Conservation (phyloP, 1,140 invertebrate species). For the Spodoptera frugiperda region DNA sequence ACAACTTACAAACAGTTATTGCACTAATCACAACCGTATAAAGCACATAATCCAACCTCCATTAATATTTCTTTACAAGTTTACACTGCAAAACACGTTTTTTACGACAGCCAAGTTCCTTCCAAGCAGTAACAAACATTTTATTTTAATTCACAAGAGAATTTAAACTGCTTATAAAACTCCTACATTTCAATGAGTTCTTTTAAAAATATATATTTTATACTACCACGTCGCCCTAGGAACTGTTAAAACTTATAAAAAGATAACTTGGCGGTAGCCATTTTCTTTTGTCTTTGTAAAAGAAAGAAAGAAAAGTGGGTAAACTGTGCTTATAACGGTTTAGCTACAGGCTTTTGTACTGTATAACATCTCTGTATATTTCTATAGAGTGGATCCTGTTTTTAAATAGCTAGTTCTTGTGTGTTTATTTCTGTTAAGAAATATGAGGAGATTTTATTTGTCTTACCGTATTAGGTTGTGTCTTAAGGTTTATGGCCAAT, state of each 20-base stretch:
- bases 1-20: too few species aligned
- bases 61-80: too few species aligned
- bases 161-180: background rate
- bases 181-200: background rate
- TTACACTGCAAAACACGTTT: background rate
- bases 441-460: too few species aligned
- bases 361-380: too few species aligned
- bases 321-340: constrained; percentile 2
- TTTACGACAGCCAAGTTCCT: background rate
- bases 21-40: too few species aligned
- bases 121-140: background rate
- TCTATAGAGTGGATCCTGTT: too few species aligned
- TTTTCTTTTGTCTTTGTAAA: constrained; percentile 20
- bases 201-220: constrained; percentile 3
- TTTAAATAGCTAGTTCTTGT: too few species aligned
- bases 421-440: too few species aligned
- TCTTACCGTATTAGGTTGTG: too few species aligned
- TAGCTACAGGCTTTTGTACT: background rate
- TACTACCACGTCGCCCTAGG: background rate
- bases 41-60: too few species aligned
- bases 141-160: background rate
- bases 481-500: too few species aligned
- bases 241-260: constrained; percentile 9
- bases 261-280: constrained; percentile 12
- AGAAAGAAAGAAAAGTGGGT: constrained; percentile 3